A percentile compares a stretch with the other conserved stretches of the same genome.
phyloP scores from a whole-genome alignment of 1,140 invertebrate genomes.

The Streblospio benedicti region DNA sequence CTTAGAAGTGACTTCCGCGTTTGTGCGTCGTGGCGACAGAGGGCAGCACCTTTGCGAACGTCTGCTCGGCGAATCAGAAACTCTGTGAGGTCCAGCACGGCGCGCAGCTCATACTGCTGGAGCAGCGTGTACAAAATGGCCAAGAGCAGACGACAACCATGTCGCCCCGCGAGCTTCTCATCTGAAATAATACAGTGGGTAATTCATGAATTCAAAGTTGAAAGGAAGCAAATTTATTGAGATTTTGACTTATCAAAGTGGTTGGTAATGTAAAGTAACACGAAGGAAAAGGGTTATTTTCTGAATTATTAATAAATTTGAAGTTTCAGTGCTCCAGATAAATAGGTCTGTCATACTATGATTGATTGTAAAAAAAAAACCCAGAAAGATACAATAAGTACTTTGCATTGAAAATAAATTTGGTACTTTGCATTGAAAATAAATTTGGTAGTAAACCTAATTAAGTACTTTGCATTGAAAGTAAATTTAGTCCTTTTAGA shows the following conservation, averaged over 20 bases:
- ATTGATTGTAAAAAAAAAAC: too few relatives aligned
- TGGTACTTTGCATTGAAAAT: too few relatives aligned
- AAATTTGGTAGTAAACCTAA: too few relatives aligned
- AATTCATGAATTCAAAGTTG: background rate
- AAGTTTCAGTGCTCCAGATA: too few relatives aligned
- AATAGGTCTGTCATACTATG: too few relatives aligned
- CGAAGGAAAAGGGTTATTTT: background rate
- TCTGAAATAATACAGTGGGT: background rate
- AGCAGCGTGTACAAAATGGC: slow-evolving; percentile 7
- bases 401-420: too few relatives aligned
- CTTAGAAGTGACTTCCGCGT: background rate
- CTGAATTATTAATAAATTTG: too few relatives aligned
- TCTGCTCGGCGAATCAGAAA: background rate
- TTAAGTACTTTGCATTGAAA: too few relatives aligned
- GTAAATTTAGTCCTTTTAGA: too few relatives aligned
- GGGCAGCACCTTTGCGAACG: background rate
- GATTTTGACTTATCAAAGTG: background rate
- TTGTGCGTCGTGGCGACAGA: background rate
- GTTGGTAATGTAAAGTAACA: background rate
- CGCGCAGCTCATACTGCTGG: background rate
- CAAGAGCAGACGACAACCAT: slow-evolving; percentile 5
- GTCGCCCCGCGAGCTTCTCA: background rate
- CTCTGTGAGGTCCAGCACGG: slow-evolving; percentile 5
- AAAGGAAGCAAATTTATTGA: background rate
- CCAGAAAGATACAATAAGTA: too few relatives aligned